Base-by-base conservation (phyloP, 2,797 vertebrate species). In the Megaceryle alcyon region DNA sequence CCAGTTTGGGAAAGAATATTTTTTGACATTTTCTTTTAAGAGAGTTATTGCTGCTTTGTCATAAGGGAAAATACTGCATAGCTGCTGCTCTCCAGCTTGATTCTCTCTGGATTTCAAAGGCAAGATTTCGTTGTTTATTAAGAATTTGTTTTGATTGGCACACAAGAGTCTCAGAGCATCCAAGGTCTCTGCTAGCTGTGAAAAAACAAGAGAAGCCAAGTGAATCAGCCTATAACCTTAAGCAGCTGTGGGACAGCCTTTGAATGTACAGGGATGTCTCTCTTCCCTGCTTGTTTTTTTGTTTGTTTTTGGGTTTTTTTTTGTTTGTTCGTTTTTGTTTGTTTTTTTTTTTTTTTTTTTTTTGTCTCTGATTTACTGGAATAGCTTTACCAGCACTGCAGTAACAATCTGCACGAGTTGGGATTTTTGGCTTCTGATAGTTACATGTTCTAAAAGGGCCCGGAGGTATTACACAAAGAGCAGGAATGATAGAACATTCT, bases 371-470 rank as follows among this genome's bases (percentile, higher is more conserved):
- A 86, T 88, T 86, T 39, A 77, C 75, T 88, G 82, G 80, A 95
- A 94, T 97, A 95, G 94, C 90, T 97, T 90, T 86, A 76, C 70
- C 70, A 94, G 89, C 70, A 43, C 44, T 96, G 59, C 71, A 96
- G 77, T 97, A 81, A 94, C 96, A 97, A 95, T 97, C 85, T 95
- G 59, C 82, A 91, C 77, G 97, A 94, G 95, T 35, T 96, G 95
- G 93, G 89, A 88, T 92, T 94, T 96, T 90, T 88, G 86, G 84
- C 75, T 93, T 94, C 77, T 94, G 90, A 88, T 95, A 77, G 86
- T 92, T 95, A 31, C 75, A 90, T 73, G 75, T 68, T 87, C 82
- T 94, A 96, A 96, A 95, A 90, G 48, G 75, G 59, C 91, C 81
- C 95, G 82, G 71, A 97, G 79, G 92, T 87, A 88, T 73, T 75